Percentiles rank a stretch among this genome's conserved stretches.
These are phyloP conservation scores for Poecilia gillii DNA, from an alignment of 2,797 vertebrate genomes.

Conservation along the genomic window DNA sequence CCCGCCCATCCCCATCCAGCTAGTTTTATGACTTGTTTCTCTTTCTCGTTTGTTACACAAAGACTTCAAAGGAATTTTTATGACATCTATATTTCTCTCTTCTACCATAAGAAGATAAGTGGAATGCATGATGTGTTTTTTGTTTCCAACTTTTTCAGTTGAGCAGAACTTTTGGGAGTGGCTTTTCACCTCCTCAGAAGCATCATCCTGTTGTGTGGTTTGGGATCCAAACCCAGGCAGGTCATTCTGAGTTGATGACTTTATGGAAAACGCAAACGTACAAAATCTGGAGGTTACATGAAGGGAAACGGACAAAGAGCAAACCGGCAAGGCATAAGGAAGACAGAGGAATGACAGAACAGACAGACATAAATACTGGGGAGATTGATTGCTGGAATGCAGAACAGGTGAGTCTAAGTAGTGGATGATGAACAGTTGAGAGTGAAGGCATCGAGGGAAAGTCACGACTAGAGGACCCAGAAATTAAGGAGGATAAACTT, in stretches of 20 bases:
- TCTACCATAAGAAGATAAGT: slow-evolving; percentile 11
- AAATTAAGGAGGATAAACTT: not conserved
- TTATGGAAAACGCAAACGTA: not conserved
- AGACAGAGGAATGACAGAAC: not conserved
- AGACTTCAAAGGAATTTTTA: slow-evolving; percentile 8
- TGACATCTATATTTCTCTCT: not conserved
- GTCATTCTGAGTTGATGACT: not conserved
- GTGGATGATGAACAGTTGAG: not conserved
- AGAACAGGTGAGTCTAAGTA: not conserved
- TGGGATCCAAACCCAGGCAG: not conserved
- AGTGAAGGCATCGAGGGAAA: not conserved
- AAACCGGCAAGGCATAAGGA: not conserved
- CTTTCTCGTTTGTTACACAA: slow-evolving; percentile 38
- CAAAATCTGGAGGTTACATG: not conserved
- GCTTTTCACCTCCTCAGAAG: not conserved
- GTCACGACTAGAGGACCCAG: not conserved
- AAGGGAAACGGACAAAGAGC: not conserved
- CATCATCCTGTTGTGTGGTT: not conserved
- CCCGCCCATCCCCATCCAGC: not conserved
- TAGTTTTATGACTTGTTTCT: slow-evolving; percentile 43
- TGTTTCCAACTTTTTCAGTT: slow-evolving; percentile 1
- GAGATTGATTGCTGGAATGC: not conserved
- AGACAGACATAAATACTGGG: not conserved
- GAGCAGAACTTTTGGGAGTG: slow-evolving; percentile 1
- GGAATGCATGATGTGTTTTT: not conserved